Percentiles rank a stretch among this genome's conserved stretches.
Conservation (phyloP, 53 echinoderm and acorn worm species). For the Mesocentrotus franciscanus region DNA sequence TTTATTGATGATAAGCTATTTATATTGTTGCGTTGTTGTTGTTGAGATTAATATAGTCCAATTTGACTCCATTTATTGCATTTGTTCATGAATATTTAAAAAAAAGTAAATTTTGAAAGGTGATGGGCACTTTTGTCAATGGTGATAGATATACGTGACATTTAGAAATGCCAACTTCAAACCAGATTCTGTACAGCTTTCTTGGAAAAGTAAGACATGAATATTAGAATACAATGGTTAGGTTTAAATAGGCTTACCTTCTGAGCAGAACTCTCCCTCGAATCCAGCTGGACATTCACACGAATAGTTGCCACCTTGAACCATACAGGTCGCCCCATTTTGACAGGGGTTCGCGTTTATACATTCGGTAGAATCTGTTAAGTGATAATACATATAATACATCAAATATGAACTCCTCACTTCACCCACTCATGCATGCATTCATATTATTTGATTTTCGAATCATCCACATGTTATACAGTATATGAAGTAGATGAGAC, state of each 20-base stretch:
- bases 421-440: background rate
- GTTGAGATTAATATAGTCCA: too few species aligned
- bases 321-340: constrained; percentile 60
- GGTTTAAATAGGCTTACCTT: constrained; percentile 54
- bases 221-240: background rate
- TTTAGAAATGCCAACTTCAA: too few species aligned
- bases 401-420: background rate
- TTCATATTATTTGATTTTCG: background rate
- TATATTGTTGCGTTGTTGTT: too few species aligned
- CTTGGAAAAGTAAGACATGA: too few species aligned
- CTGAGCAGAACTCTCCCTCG: constrained; percentile 58
- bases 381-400: background rate
- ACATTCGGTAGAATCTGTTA: constrained; percentile 59
- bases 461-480: too few species aligned
- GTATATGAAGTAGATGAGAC: too few species aligned
- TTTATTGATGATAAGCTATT: too few species aligned
- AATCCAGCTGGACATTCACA: constrained; percentile 67
- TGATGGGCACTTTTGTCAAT: too few species aligned
- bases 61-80: too few species aligned
- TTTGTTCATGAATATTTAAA: too few species aligned
- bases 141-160: too few species aligned
- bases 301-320: constrained; percentile 52
- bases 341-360: constrained; percentile 63
- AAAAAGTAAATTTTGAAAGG: background rate
- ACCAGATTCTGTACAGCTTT: too few species aligned